Evolutionary conservation across 2,888 invertebrate genomes (phyloP), one percentile per base, ranked within the genome.

Genomic region (Drosophila emarginata): DNA sequence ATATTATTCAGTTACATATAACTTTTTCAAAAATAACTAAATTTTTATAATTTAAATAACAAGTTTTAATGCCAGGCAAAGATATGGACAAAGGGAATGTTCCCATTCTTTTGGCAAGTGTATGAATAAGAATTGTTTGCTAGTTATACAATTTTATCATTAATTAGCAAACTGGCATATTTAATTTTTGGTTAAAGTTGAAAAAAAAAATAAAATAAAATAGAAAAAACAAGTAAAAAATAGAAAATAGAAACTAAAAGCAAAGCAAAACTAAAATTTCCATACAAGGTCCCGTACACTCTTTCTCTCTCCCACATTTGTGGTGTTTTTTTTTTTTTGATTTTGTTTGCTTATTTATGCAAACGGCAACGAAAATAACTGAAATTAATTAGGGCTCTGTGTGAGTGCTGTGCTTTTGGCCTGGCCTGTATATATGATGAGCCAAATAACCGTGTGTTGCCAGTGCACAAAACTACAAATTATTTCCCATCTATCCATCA

Each of bases 141-240:
- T 26, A 5, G 62, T 78, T 79, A 77, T 63, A 72, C 77, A 79
- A 81, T 75, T 65, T 69, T 69, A 71, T 71, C 80, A 68, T 59
- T 64, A 65, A 61, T 69, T 75, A 59, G 56, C 76, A 57, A 61
- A 61, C 56, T 59, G 63, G 28, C 5, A 40, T 14, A 40, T 21
- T 59, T 59, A 32, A 23, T 32, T 59, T 59, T 56, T 39, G 60
- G 50, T 60, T 67, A 56, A 32, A 32, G 9, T 32, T 32, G 11
- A 9, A 32, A 28, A 28, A 28, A 5, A 4, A 28, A 32, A 7
- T 9, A 32, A 11, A 2, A 11, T 1, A 7, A 9, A 32, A 2
- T 1, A 57, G 15, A 57, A 61, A 52, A 37, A 53, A 4, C 6
- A 6, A 28, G 4, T 4, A 28, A 28, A 4, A 28, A 28, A 28